Conservation (phyloP, 2,888 invertebrate genomes). For the Xestia ashworthii region DNA sequence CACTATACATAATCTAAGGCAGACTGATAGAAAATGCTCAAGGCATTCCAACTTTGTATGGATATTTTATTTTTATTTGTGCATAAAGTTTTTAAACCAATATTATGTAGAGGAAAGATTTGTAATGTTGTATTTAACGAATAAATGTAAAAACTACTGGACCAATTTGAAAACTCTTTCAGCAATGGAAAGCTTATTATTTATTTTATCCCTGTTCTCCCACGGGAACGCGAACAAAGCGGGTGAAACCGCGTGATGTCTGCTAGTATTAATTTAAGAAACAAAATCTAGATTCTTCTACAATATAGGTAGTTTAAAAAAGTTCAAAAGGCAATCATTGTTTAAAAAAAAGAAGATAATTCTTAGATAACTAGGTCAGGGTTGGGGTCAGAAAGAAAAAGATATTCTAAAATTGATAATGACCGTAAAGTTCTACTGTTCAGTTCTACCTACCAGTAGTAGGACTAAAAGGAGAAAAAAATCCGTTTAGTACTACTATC, state of each 20-base stretch:
- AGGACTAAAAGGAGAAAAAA: too few relatives aligned
- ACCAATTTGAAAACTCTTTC: too few relatives aligned
- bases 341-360: background rate
- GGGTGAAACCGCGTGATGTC: too few relatives aligned
- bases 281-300: background rate
- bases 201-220: too few relatives aligned
- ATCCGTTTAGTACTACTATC: too few relatives aligned
- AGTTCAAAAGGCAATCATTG: background rate
- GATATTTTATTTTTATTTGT: background rate
- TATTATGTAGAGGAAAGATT: too few relatives aligned
- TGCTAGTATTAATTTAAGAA: background rate
- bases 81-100: background rate
- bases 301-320: background rate
- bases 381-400: slow-evolving; percentile 12
- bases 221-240: too few relatives aligned
- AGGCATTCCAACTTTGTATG: background rate
- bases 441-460: too few relatives aligned
- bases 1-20: background rate
- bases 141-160: too few relatives aligned
- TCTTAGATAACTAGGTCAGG: background rate
- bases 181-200: too few relatives aligned
- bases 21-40: background rate
- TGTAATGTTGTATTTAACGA: too few relatives aligned
- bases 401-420: slow-evolving; percentile 24
- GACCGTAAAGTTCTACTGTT: too few relatives aligned